phyloP scores from a whole-genome alignment of 2,113 vertebrate species.

The Ardeotis arabs region DNA sequence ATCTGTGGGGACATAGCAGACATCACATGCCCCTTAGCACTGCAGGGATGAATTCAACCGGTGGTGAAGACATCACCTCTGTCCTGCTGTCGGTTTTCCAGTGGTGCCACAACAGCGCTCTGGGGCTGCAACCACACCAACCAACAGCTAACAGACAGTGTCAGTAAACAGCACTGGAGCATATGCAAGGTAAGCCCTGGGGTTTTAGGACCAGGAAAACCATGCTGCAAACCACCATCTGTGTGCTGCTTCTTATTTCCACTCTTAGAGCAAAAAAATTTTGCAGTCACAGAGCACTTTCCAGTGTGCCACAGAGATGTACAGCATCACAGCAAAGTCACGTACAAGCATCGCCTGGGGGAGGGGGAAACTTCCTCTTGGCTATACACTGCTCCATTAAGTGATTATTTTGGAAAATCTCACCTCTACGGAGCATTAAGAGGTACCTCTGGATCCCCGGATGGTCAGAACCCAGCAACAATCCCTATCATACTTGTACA shows the following conservation, averaged over 20 bases:
- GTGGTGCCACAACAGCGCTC: fast-evolving
- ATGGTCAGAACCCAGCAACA: background rate
- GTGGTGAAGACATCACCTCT: background rate
- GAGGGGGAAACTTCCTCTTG: background rate
- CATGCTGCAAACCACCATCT: background rate
- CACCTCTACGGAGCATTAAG: background rate
- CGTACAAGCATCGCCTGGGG: fast-evolving
- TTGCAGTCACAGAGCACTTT: background rate
- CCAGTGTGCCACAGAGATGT: background rate
- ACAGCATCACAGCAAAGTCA: background rate
- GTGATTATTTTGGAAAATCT: background rate
- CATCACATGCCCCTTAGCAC: background rate
- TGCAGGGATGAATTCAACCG: background rate
- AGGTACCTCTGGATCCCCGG: background rate
- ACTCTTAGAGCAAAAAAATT: background rate
- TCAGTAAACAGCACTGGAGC: background rate
- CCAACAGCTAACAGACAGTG: background rate
- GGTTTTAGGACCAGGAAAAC: background rate
- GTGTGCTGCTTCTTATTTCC: background rate
- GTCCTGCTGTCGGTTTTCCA: background rate
- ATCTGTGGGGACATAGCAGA: fast-evolving
- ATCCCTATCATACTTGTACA: background rate
- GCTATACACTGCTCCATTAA: background rate
- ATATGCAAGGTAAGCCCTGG: background rate
- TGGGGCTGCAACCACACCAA: background rate